Evolutionary conservation across 2,888 invertebrate genomes (phyloP).

Genomic region (Drosophila limbata): DNA sequence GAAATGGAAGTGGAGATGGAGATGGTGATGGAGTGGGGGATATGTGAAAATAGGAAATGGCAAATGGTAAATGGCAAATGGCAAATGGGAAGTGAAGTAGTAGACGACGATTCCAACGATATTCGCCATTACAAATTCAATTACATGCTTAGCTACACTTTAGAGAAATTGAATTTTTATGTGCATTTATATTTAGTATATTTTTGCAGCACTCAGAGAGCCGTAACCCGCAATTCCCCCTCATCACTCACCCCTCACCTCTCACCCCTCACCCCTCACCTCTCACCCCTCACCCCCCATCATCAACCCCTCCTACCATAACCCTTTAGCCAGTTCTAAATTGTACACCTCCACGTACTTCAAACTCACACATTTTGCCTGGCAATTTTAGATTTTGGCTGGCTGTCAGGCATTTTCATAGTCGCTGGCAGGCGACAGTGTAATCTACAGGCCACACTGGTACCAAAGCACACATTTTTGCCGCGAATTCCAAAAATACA

Average conservation of each 20-base stretch:
- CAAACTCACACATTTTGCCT: constrained; percentile 50
- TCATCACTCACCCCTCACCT: not conserved
- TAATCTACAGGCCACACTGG: constrained; percentile 42
- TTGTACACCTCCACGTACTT: constrained; percentile 48
- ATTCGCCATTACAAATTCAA: constrained; percentile 83
- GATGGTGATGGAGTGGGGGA: constrained; percentile 6
- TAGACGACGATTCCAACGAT: constrained; percentile 64
- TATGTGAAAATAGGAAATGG: constrained; percentile 8
- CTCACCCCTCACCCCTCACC: not conserved
- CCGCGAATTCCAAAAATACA: not conserved
- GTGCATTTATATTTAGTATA: constrained; percentile 77
- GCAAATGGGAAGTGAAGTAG: constrained; percentile 22
- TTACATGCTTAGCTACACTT: constrained; percentile 84
- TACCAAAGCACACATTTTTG: not conserved
- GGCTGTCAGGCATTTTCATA: constrained; percentile 67
- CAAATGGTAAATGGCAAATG: constrained; percentile 2
- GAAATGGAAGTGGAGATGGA: constrained; percentile 20
- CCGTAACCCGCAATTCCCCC: constrained; percentile 18
- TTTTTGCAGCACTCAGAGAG: constrained; percentile 60
- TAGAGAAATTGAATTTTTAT: constrained; percentile 81
- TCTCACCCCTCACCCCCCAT: not conserved
- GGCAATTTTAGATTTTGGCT: constrained; percentile 53
- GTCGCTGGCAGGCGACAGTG: constrained; percentile 57
- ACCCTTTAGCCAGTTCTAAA: constrained; percentile 8
- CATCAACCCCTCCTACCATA: not conserved